These are phyloP conservation scores for Dryobates pubescens DNA, from an alignment of 2,797 vertebrate genomes.

Conservation along the genomic window DNA sequence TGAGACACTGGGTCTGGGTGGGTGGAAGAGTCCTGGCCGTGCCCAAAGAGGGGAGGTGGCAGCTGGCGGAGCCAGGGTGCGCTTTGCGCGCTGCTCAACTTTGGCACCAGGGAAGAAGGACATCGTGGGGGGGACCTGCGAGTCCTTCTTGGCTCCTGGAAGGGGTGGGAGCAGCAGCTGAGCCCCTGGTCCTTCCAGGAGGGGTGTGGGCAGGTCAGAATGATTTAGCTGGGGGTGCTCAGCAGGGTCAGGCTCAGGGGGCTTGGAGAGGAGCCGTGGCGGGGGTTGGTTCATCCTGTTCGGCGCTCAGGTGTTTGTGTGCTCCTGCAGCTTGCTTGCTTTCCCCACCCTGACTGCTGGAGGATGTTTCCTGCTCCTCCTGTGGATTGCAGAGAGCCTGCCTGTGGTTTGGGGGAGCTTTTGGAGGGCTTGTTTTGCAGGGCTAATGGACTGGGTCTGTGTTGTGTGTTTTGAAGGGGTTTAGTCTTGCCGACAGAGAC, in stretches of 20 bases:
- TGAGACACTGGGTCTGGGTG: accelerated
- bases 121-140: accelerated
- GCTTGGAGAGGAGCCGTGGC: neutral
- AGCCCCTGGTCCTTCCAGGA: neutral
- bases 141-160: neutral
- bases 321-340: neutral
- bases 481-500: neutral
- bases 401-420: neutral
- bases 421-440: neutral
- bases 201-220: neutral
- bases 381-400: neutral
- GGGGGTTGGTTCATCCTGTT: neutral
- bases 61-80: accelerated
- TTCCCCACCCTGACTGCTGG: neutral
- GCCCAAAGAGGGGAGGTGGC: neutral
- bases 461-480: conserved; percentile 19
- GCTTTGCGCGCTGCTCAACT: neutral
- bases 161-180: neutral
- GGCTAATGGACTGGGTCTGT: neutral
- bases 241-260: neutral
- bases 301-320: neutral
- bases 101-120: neutral
- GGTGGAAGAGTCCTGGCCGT: accelerated
- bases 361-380: neutral
- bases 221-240: neutral